Conservation (phyloP, 2,797 vertebrate genomes). For the Pseudopleuronectes americanus region DNA sequence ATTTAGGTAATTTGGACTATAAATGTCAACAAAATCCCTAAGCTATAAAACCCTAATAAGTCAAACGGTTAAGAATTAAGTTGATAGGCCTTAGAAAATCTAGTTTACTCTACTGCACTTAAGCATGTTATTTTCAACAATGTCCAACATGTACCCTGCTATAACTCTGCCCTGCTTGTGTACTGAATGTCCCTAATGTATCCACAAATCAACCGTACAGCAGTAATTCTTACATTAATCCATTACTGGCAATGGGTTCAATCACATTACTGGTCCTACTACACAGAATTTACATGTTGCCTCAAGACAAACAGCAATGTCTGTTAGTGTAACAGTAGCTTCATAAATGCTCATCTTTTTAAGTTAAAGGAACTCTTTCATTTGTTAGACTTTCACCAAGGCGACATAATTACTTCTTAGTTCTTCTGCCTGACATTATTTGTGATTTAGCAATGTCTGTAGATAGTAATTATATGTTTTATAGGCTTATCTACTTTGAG, state of each 20-base stretch:
- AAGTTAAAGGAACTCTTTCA: constrained; percentile 45
- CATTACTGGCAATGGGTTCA: constrained; percentile 55
- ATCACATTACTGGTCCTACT: constrained; percentile 63
- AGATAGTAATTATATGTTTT: constrained; percentile 41
- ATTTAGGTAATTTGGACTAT: constrained; percentile 29
- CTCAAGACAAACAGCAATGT: constrained; percentile 42
- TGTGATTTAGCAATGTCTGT: constrained; percentile 31
- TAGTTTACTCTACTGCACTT: constrained; percentile 52
- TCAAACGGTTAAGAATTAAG: constrained; percentile 35
- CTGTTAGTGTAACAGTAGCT: constrained; percentile 15
- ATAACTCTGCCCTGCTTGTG: constrained; percentile 63
- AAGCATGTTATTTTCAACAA: constrained; percentile 70
- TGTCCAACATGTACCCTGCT: constrained; percentile 62
- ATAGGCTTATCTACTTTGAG: constrained; percentile 49
- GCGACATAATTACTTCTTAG: constrained; percentile 25
- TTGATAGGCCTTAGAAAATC: constrained; percentile 44
- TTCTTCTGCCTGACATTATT: constrained; percentile 40
- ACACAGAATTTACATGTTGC: constrained; percentile 41
- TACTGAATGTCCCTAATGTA: constrained; percentile 68
- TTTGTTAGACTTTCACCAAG: constrained; percentile 31
- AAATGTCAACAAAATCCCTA: constrained; percentile 22
- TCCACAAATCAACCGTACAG: constrained; percentile 70
- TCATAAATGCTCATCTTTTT: constrained; percentile 42
- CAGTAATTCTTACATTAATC: constrained; percentile 66
- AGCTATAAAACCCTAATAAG: constrained; percentile 12